Base-by-base conservation (phyloP, 2,113 vertebrate species). In the Erpornis zantholeuca region DNA sequence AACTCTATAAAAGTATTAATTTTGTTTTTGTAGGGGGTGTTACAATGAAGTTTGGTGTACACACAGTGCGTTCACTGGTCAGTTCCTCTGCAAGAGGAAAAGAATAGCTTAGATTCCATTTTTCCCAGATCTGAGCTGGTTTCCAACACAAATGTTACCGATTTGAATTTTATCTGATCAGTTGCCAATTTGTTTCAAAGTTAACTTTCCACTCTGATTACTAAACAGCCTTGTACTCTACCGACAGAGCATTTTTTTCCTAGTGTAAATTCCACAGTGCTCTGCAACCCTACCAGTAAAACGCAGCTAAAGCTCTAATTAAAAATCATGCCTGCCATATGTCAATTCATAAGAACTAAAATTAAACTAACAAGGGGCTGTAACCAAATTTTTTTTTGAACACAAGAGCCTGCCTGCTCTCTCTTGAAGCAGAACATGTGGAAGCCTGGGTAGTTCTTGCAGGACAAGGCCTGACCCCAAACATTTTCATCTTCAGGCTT, bases 161-260 rank as follows among this genome's bases (percentile, higher is more conserved):
- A 96, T 96, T 96, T 96, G 96, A 96, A 96, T 96, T 97, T 95
- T 97, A 97, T 97, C 96, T 96, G 96, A 96, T 97, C 96, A 72
- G 88, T 21, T 97, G 96, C 96, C 96, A 97, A 88, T 97, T 97
- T 94, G 96, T 97, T 97, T 96, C 96, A 96, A 96, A 95, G 96
- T 95, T 96, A 96, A 96, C 95, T 96, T 97, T 96, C 96, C 88
- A 92, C 90, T 96, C 94, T 96, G 96, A 97, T 97, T 97, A 96
- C 96, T 91, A 94, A 96, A 94, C 92, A 97, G 92, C 88, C 96
- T 95, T 95, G 93, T 94, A 91, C 92, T 96, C 94, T 42, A 96
- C 88, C 82, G 23, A 94, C 92, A 72, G 90, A 94, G 81, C 92
- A 82, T 95, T 96, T 97, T 94, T 96, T 94, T 73, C 92, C 91